Evolutionary conservation across 2,888 invertebrate genomes (phyloP).

Genomic region (Lithodes maja): DNA sequence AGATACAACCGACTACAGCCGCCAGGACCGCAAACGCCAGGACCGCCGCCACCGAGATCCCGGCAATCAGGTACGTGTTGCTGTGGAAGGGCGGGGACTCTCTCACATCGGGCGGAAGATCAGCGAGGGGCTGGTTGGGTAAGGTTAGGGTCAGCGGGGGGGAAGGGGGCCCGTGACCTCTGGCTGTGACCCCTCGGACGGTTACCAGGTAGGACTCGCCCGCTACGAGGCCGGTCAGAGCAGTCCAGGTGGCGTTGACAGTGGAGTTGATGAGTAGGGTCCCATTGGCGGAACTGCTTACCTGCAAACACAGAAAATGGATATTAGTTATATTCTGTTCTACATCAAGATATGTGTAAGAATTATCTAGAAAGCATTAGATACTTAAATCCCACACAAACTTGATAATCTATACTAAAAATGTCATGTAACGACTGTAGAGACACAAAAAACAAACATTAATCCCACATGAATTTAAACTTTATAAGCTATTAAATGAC

Average conservation of each 20-base stretch:
- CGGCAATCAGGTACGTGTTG: slow-evolving; percentile 68
- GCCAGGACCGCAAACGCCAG: slow-evolving; percentile 72
- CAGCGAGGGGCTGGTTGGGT: slow-evolving; percentile 20
- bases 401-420: too few relatives aligned
- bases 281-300: background rate
- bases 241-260: slow-evolving; percentile 57
- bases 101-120: slow-evolving; percentile 40
- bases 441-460: too few relatives aligned
- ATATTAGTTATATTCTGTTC: background rate
- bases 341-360: background rate
- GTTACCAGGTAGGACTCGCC: slow-evolving; percentile 61
- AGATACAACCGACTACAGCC: slow-evolving; percentile 65
- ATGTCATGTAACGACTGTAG: too few relatives aligned
- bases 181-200: slow-evolving; percentile 58
- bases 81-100: slow-evolving; percentile 56
- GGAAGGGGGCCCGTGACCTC: slow-evolving; percentile 64
- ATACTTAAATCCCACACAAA: too few relatives aligned
- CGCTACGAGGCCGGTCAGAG: slow-evolving; percentile 44
- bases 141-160: slow-evolving; percentile 54
- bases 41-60: slow-evolving; percentile 67
- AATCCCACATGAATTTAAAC: too few relatives aligned
- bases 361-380: too few relatives aligned
- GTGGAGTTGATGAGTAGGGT: slow-evolving; percentile 43
- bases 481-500: too few relatives aligned
- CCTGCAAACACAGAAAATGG: background rate